Evolutionary conservation across 2,113 vertebrate species (phyloP).

Genomic region (Pardalotus punctatus): DNA sequence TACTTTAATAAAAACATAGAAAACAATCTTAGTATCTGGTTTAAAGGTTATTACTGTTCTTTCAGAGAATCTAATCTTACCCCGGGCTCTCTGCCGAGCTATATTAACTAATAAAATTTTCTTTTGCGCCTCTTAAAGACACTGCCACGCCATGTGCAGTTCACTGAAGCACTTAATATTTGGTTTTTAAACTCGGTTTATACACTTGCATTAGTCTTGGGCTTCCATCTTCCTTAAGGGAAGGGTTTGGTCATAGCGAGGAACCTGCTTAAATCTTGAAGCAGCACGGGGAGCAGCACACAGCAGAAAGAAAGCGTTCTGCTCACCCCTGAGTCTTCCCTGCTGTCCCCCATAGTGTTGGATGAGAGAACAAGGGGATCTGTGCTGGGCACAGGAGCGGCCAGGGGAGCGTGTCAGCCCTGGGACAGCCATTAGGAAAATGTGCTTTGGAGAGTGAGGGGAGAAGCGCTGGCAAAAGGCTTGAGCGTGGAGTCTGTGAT

Average conservation of each 20-base stretch:
- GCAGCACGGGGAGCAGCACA: neutral
- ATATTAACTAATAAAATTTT: neutral
- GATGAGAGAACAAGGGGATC: neutral
- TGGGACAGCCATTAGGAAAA: neutral
- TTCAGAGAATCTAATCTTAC: neutral
- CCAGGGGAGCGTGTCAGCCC: neutral
- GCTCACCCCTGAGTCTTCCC: neutral
- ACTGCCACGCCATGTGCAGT: neutral
- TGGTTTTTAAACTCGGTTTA: neutral
- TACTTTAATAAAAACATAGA: neutral
- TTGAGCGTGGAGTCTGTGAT: neutral
- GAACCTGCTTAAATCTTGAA: neutral
- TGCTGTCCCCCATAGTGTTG: neutral
- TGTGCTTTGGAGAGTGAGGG: neutral
- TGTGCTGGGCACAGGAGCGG: rapidly evolving
- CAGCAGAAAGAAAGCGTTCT: rapidly evolving
- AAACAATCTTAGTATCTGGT: neutral
- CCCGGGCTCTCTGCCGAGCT: neutral
- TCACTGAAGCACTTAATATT: neutral
- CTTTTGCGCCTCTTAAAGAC: neutral
- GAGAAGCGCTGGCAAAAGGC: neutral
- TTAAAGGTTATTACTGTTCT: neutral
- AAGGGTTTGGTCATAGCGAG: neutral
- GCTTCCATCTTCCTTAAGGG: neutral
- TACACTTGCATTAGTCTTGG: neutral